phyloP scores from a whole-genome alignment of 2,888 invertebrate genomes.

The Eledona agricola region DNA sequence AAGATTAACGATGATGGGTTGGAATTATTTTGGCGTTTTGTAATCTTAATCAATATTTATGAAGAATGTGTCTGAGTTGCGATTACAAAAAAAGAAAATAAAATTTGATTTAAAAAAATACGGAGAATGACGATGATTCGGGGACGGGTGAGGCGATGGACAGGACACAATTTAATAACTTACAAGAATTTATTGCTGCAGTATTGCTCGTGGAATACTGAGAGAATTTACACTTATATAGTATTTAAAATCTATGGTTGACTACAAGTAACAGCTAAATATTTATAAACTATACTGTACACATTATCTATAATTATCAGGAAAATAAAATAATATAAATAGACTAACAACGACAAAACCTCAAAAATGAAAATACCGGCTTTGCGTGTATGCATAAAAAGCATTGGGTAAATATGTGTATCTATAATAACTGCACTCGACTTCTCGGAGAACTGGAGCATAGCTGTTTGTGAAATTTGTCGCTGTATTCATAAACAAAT shows the following conservation, averaged over 20 bases:
- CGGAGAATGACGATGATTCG: background rate
- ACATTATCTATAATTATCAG: constrained; percentile 51
- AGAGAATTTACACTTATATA: constrained; percentile 50
- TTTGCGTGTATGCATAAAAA: constrained; percentile 27
- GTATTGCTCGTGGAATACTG: constrained; percentile 53
- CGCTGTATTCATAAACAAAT: constrained; percentile 37
- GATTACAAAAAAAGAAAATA: background rate
- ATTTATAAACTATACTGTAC: constrained; percentile 51
- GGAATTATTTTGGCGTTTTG: constrained; percentile 25
- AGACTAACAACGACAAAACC: constrained; percentile 43
- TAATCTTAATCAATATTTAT: constrained; percentile 23
- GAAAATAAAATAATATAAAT: constrained; percentile 55
- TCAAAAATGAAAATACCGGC: constrained; percentile 17
- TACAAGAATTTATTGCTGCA: constrained; percentile 51
- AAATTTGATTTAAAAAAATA: background rate
- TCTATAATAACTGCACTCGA: constrained; percentile 26
- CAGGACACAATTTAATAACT: constrained; percentile 41
- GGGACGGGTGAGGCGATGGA: constrained; percentile 4
- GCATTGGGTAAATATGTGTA: constrained; percentile 29
- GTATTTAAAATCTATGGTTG: constrained; percentile 38
- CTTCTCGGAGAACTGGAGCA: constrained; percentile 11
- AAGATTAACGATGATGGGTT: constrained; percentile 21
- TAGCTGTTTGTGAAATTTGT: constrained; percentile 21
- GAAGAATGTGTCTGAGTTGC: constrained; percentile 3
- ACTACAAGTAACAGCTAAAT: constrained; percentile 39